Conservation (phyloP, 2,888 invertebrate species). For the Volucella inanis region DNA sequence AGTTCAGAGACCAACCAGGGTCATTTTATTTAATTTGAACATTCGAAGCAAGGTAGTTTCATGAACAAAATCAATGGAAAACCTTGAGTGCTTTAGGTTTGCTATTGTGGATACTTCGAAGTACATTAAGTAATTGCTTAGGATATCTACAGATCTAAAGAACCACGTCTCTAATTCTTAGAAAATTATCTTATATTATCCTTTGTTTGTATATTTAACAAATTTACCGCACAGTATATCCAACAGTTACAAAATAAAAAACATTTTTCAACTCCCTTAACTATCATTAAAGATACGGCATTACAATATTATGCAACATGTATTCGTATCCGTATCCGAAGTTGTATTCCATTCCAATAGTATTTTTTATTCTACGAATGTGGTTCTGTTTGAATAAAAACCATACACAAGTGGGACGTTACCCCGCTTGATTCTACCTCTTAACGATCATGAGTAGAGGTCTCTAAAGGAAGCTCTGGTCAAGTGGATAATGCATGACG, state of each 20-base stretch:
- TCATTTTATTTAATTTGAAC: no score
- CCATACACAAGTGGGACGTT: slow-evolving; percentile 54
- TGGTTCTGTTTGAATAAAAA: slow-evolving; percentile 43
- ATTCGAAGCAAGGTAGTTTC: no score
- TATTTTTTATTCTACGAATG: slow-evolving; percentile 4
- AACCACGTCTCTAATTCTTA: no score
- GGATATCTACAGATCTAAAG: no score
- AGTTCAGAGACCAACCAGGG: no score
- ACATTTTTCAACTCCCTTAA: slow-evolving; percentile 28
- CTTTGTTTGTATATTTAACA: not conserved
- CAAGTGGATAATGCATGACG: slow-evolving; percentile 71
- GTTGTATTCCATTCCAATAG: no score
- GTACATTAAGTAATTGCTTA: no score
- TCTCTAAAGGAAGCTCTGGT: slow-evolving; percentile 53
- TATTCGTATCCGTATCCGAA: slow-evolving; percentile 1
- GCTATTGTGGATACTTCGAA: no score
- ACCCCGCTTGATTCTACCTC: slow-evolving; percentile 56
- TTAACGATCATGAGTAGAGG: not conserved
- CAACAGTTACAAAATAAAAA: not conserved
- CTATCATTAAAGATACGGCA: slow-evolving; percentile 42
- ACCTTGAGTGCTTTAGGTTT: no score
- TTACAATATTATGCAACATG: slow-evolving; percentile 42
- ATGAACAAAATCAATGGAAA: no score
- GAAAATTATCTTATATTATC: no score
- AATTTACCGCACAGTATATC: not conserved